These are phyloP conservation scores for Ictalurus furcatus DNA, from an alignment of 2,113 vertebrate genomes.

Conservation along the genomic window DNA sequence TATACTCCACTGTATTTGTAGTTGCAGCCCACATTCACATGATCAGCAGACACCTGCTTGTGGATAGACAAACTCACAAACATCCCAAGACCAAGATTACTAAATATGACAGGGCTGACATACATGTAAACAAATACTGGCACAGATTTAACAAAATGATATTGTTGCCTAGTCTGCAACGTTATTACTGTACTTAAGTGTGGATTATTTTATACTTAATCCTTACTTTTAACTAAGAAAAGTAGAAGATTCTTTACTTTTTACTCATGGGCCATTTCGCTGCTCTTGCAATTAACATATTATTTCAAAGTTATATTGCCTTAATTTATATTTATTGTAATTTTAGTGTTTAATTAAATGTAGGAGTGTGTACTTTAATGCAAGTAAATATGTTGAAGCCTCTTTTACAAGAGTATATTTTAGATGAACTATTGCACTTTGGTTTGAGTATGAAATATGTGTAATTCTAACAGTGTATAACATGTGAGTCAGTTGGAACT, in stretches of 20 bases:
- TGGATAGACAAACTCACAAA: neutral
- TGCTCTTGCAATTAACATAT: neutral
- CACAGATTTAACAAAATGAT: neutral
- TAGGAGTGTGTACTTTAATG: neutral
- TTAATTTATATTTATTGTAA: neutral
- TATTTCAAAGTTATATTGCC: neutral
- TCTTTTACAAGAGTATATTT: neutral
- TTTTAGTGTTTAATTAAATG: neutral
- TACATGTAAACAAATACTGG: neutral
- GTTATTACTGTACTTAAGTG: neutral
- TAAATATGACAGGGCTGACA: neutral
- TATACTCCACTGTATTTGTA: neutral
- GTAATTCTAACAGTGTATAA: neutral
- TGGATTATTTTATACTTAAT: neutral
- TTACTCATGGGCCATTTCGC: neutral
- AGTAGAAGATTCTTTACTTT: neutral
- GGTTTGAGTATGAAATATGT: neutral
- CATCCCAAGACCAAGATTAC: neutral
- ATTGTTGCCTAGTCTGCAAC: neutral
- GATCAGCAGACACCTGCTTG: neutral
- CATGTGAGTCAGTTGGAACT: neutral
- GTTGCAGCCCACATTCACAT: neutral
- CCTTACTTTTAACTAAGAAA: neutral
- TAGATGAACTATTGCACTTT: neutral
- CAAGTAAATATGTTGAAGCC: neutral